These are phyloP conservation scores for Eristalinus sepulchralis DNA, from an alignment of 2,888 invertebrate genomes.

Conservation along the genomic window DNA sequence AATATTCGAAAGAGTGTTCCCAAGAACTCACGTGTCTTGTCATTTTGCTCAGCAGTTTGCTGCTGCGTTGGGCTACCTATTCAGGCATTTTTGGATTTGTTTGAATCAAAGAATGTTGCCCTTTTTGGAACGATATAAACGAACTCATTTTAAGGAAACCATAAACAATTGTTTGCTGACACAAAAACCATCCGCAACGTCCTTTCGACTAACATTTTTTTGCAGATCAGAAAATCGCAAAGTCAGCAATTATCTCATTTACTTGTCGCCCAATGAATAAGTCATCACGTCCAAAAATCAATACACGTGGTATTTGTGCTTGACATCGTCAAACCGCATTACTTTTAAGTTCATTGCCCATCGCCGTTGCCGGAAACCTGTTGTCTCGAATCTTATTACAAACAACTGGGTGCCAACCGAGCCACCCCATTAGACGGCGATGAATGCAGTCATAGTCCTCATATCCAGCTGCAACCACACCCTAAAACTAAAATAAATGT, in stretches of 20 bases:
- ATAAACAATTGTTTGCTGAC: no score
- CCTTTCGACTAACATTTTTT: neutral
- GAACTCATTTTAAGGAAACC: no score
- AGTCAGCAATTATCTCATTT: neutral
- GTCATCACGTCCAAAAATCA: neutral
- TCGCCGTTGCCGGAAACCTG: conserved; percentile 20
- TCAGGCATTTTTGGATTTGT: no score
- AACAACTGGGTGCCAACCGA: conserved; percentile 5
- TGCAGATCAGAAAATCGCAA: neutral
- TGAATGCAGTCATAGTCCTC: conserved; percentile 21
- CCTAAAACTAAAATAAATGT: conserved; percentile 47
- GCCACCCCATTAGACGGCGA: neutral
- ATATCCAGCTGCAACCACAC: conserved; percentile 51
- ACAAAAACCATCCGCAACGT: no score
- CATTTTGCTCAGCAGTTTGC: no score
- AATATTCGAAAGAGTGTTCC: no score
- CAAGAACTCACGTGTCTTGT: no score
- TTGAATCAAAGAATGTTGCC: no score
- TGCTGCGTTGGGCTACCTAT: no score
- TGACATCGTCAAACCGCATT: neutral
- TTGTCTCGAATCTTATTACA: conserved; percentile 20
- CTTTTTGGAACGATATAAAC: no score
- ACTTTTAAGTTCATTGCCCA: neutral
- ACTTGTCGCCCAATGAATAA: neutral
- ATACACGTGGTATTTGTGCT: neutral